Conservation (phyloP, 2,888 invertebrate genomes). For the Phymatocera aterrima region DNA sequence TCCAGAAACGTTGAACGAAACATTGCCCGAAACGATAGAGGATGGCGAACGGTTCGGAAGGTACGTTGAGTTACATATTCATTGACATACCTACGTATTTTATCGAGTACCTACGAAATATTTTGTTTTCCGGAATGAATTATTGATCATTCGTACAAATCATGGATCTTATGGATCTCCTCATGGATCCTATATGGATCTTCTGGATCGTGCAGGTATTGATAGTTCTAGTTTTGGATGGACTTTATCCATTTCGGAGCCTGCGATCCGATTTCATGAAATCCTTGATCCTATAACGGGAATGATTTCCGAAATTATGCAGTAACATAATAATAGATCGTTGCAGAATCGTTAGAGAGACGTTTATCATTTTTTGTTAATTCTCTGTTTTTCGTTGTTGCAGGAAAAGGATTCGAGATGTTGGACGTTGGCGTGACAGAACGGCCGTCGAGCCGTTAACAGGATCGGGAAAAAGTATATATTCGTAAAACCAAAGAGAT, state of each 20-base stretch:
- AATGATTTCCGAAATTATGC: too few relatives aligned
- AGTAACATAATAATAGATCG: too few relatives aligned
- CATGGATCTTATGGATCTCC: too few relatives aligned
- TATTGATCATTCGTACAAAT: too few relatives aligned
- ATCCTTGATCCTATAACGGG: too few relatives aligned
- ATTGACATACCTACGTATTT: not conserved
- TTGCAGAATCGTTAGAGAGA: not conserved
- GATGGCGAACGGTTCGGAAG: slow-evolving; percentile 81
- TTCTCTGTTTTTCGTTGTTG: not conserved
- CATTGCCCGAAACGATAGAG: slow-evolving; percentile 81
- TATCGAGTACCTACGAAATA: too few relatives aligned
- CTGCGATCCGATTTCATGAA: too few relatives aligned
- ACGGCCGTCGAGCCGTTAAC: not conserved
- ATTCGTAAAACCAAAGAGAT: not conserved
- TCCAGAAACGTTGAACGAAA: slow-evolving; percentile 82
- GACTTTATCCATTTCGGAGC: too few relatives aligned
- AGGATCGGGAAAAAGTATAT: not conserved
- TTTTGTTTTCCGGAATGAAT: too few relatives aligned
- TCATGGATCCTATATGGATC: too few relatives aligned
- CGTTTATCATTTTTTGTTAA: not conserved
- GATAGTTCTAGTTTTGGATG: too few relatives aligned
- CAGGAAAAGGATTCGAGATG: not conserved
- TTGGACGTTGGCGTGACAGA: slow-evolving; percentile 1
- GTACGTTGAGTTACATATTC: slow-evolving; percentile 72
- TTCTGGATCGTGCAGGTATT: too few relatives aligned